Evolutionary conservation across 2,888 invertebrate species (phyloP), one percentile per base, ranked within the genome.

Genomic region (Gandaritis pyraliata): DNA sequence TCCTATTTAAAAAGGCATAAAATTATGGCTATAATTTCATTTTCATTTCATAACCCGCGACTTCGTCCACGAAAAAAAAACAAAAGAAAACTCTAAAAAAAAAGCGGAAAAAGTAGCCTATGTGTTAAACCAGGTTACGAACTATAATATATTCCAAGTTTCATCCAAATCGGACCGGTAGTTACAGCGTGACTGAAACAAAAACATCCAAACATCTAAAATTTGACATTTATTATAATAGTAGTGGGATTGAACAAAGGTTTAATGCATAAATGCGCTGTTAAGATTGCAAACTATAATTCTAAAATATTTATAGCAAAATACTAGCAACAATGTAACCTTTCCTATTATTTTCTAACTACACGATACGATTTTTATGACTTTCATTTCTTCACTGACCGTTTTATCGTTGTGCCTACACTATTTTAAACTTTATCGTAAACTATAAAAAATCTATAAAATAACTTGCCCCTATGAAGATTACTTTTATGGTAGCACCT

Each of bases 401-500:
- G 23, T 63, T 63, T 63, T 63, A 58, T 55, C 54, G 62, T 11
- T 43, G n/a, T 1, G 23, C 6, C 3, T 45, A 57, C 33, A 46
- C 36, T 52, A 51, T 58, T 63, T 38, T 49, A 43, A 50, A 58
- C 59, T 61, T 70, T 72, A 69, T 75, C 72, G 69, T 68, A 68
- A 71, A 75, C 74, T 71, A 73, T 72, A 72, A 73, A 73, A 71
- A 58, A 59, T 52, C 61, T 60, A 70, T 74, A 74, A 76, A 76
- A 65, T 11, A 45, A 51, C 51, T 64, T 56, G 59, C 66, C 58
- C 65, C 66, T 58, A 48, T 33, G 58, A 63, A 67, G 56, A 68
- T 69, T 69, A 61, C 54, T 46, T 66, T 64, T 68, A 66, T 64
- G 55, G 54, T 41, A 23, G 51, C 60, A 65, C 61, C 56, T 67